Conservation (phyloP, 2,797 vertebrate genomes). For the Smutsia temminckii region DNA sequence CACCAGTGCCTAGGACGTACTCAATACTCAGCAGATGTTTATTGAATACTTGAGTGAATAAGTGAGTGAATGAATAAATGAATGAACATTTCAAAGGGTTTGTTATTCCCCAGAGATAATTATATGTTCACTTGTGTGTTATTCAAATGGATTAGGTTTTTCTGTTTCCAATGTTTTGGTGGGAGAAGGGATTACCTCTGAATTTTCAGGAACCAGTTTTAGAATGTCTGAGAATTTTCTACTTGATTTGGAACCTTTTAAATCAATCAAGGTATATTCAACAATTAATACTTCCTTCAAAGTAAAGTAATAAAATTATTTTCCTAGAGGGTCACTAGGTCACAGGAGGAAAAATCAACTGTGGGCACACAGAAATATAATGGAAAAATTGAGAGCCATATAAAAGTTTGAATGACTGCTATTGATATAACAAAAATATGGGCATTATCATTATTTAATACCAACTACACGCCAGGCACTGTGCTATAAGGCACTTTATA, state of each 20-base stretch:
- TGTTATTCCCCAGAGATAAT: conserved; percentile 26
- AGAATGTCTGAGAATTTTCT: conserved; percentile 24
- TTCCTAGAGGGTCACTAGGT: conserved; percentile 3
- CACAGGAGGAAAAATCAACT: neutral
- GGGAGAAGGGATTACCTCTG: neutral
- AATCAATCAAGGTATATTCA: conserved; percentile 16
- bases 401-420: neutral
- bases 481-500: neutral
- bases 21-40: conserved; percentile 40
- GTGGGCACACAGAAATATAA: conserved; percentile 16
- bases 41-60: neutral
- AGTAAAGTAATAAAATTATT: conserved; percentile 20
- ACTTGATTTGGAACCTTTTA: neutral
- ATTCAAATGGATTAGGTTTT: neutral
- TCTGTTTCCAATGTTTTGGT: neutral
- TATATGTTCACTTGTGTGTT: neutral
- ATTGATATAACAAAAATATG: neutral
- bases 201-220: neutral
- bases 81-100: conserved; percentile 11
- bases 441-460: neutral
- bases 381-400: conserved; percentile 21
- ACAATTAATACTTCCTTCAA: conserved; percentile 43
- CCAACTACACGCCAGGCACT: neutral
- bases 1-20: neutral
- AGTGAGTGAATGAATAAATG: conserved; percentile 18